Conservation (phyloP, 2,797 vertebrate species). For the Chloroceryle amazona region DNA sequence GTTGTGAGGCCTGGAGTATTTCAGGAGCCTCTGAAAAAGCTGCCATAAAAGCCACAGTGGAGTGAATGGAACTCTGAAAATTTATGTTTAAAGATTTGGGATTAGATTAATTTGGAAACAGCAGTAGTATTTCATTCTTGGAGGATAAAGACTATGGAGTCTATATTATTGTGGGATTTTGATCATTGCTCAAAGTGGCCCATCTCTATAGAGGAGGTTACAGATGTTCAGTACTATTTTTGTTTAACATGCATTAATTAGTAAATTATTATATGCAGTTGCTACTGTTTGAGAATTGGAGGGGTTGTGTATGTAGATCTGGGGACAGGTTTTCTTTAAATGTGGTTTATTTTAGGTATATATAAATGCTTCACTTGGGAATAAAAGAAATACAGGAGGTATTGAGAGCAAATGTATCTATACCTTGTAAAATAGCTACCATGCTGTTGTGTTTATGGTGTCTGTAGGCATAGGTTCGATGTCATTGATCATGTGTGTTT, state of each 20-base stretch:
- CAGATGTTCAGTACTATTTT: not conserved
- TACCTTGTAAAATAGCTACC: not conserved
- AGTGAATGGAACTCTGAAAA: not conserved
- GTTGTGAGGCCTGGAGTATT: slow-evolving; percentile 1
- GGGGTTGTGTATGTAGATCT: not conserved
- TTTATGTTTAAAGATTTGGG: not conserved
- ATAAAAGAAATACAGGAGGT: not conserved
- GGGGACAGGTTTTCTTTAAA: not conserved
- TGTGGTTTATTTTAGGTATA: not conserved
- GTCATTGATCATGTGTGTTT: not conserved
- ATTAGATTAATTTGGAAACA: not conserved
- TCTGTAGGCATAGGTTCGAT: not conserved
- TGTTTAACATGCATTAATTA: not conserved
- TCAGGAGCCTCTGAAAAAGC: not conserved
- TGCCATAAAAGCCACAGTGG: not conserved
- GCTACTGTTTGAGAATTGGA: not conserved
- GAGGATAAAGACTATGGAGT: not conserved
- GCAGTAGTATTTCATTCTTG: not conserved
- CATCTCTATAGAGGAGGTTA: not conserved
- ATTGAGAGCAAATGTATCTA: not conserved
- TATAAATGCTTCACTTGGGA: not conserved
- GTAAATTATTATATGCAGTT: not conserved
- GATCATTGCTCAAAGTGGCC: not conserved
- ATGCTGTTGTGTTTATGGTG: not conserved
- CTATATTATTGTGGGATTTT: not conserved